phyloP scores from a whole-genome alignment of 2,888 invertebrate species.

The Agrypnus murinus region DNA sequence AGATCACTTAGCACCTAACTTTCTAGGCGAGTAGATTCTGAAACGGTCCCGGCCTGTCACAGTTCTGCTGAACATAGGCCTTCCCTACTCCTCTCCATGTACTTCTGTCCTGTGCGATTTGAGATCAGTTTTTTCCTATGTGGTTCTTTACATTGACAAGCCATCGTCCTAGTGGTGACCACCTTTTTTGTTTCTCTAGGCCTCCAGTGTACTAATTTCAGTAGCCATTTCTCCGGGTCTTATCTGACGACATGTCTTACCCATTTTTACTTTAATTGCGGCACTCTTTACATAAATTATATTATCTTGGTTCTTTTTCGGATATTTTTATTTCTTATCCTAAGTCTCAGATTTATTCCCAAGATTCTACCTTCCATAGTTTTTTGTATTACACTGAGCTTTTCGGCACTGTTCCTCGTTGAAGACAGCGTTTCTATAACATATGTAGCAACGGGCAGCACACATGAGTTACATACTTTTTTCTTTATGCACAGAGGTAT shows the following conservation, averaged over 20 bases:
- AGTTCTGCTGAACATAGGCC: no score
- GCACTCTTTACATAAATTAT: not conserved
- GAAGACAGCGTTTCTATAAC: not conserved
- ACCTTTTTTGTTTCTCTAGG: constrained; percentile 4
- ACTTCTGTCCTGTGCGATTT: no score
- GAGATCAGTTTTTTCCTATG: no score
- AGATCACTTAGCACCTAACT: no score
- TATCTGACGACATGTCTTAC: constrained; percentile 4
- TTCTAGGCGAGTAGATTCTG: no score
- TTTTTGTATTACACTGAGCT: constrained; percentile 6
- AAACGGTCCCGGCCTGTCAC: no score
- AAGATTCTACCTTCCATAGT: constrained; percentile 1
- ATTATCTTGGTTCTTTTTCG: constrained; percentile 6
- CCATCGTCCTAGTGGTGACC: constrained; percentile 1
- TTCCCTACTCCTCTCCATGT: no score
- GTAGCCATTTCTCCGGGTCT: constrained; percentile 2
- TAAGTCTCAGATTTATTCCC: not conserved
- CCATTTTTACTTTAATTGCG: constrained; percentile 1
- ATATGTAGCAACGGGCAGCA: not conserved
- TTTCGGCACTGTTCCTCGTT: constrained; percentile 1
- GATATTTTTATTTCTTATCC: constrained; percentile 8
- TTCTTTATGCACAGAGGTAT: constrained; percentile 3
- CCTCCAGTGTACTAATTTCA: constrained; percentile 10
- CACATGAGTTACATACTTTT: no score
- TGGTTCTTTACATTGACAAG: not conserved